Evolutionary conservation across 2,113 vertebrate genomes (phyloP), one percentile per base, ranked within the genome.

Genomic region (Halcyon senegalensis): DNA sequence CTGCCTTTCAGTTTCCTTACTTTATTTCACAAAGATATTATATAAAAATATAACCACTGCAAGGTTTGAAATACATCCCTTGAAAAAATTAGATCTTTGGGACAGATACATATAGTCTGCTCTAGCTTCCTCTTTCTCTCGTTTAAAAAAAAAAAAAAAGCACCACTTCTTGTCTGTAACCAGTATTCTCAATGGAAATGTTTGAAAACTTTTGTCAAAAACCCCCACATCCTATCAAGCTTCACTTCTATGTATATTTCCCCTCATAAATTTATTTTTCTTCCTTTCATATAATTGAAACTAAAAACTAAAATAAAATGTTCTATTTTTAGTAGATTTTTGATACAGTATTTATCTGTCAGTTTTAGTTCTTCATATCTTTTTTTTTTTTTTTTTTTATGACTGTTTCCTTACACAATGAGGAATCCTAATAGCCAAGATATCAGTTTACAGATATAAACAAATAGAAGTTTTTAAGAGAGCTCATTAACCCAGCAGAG

Each of bases 151-250:
- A 12, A 56, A 33, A 30, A 30, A 25, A 15, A 53, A 64, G n/a
- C 17, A 44, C 0, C 0, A 35, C 12, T 53, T 67, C 9, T 79
- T 55, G 27, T 68, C 14, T 30, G 25, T 23, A 58, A 67, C 15
- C 10, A 24, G 7, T 56, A 10, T n/a, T 80, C 11, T 80, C 30
- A 83, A 55, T 31, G 2, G 9, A 72, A 88, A 79, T 23, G 2
- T 59, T 79, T 31, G 21, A 78, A 63, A 4, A 3, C 8, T n/a
- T 37, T 64, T 58, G 5, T 17, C 10, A 31, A 67, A 39, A 24
- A 1, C 1, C 0, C 1, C 3, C 16, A 25, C 17, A 10, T 39
- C 11, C 1, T 64, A 37, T 35, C 13, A 67, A 63, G 7, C 2
- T 79, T 74, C 69, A 43, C 2, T 77, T 86, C 48, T 58, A 74